A percentile compares a stretch with the other conserved stretches of the same genome.
These are phyloP conservation scores for Saguinus midas DNA, from an alignment of 2,113 vertebrate genomes.

Conservation along the genomic window DNA sequence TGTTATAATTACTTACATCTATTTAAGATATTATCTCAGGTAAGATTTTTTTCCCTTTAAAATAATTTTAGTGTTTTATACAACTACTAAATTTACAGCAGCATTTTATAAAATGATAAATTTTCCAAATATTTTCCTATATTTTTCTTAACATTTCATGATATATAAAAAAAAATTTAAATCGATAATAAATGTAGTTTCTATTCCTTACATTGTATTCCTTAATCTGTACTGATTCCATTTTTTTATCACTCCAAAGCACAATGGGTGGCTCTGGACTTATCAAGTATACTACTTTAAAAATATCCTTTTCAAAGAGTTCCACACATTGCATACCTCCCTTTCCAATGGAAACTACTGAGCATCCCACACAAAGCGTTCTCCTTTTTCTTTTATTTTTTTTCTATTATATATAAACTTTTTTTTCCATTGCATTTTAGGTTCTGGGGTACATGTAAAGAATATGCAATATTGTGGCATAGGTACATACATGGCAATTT, in stretches of 20 bases:
- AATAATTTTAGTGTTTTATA: constrained; percentile 48
- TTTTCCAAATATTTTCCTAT: constrained; percentile 37
- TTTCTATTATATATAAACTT: no score
- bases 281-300: not conserved
- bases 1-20: constrained; percentile 33
- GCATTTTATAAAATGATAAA: constrained; percentile 59
- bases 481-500: no score
- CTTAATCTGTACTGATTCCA: constrained; percentile 5
- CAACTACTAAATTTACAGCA: constrained; percentile 28
- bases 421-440: no score
- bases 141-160: constrained; percentile 50
- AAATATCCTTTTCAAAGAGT: not conserved
- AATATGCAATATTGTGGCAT: no score
- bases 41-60: constrained; percentile 16
- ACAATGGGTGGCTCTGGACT: not conserved
- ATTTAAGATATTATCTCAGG: constrained; percentile 34
- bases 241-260: not conserved
- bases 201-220: not conserved
- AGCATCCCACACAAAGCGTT: not conserved
- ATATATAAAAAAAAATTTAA: constrained; percentile 30
- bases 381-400: no score
- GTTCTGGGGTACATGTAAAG: no score
- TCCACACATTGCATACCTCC: not conserved
- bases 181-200: not conserved
- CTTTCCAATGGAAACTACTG: not conserved